Percentiles rank a stretch among this genome's conserved stretches.
Conservation (phyloP, 37 sponge, comb jelly and placozoan species). For the Crambe crambe region DNA sequence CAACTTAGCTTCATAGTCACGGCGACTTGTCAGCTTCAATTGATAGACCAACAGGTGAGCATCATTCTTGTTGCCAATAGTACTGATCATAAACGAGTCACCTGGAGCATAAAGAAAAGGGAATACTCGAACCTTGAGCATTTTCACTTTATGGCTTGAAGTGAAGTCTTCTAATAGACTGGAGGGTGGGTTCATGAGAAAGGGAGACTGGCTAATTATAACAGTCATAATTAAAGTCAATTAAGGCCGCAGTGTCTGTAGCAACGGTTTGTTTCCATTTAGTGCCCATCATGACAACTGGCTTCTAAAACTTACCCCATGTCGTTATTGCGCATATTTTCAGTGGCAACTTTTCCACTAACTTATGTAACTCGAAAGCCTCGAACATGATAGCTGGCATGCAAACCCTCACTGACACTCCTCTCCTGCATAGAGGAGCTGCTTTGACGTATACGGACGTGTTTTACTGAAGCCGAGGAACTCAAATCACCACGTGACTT, state of each 20-base stretch:
- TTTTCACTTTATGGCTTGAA: too few species aligned
- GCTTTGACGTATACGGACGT: too few species aligned
- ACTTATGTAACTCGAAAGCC: slow-evolving; percentile 28
- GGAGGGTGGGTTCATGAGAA: background rate
- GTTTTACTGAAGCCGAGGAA: too few species aligned
- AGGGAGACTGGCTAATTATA: background rate
- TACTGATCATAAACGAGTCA: slow-evolving; percentile 29
- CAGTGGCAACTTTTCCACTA: slow-evolving; percentile 50
- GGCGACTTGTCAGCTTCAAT: slow-evolving; percentile 4
- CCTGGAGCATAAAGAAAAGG: slow-evolving; percentile 1
- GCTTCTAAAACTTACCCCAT: slow-evolving; percentile 38
- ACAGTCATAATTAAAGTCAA: background rate
- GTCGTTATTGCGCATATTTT: slow-evolving; percentile 50
- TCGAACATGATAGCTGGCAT: background rate
- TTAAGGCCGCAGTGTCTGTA: background rate
- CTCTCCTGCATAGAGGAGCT: too few species aligned
- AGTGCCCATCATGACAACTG: slow-evolving; percentile 6
- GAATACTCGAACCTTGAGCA: background rate
- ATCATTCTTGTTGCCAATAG: slow-evolving; percentile 35
- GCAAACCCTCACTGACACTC: too few species aligned
- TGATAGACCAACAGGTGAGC: slow-evolving; percentile 43
- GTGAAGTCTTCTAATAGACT: background rate
- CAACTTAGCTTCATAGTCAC: slow-evolving; percentile 26
- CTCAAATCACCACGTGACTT: background rate
- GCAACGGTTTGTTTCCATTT: slow-evolving; percentile 15